phyloP scores from a whole-genome alignment of 2,113 vertebrate species.

The Sigmodon hispidus region DNA sequence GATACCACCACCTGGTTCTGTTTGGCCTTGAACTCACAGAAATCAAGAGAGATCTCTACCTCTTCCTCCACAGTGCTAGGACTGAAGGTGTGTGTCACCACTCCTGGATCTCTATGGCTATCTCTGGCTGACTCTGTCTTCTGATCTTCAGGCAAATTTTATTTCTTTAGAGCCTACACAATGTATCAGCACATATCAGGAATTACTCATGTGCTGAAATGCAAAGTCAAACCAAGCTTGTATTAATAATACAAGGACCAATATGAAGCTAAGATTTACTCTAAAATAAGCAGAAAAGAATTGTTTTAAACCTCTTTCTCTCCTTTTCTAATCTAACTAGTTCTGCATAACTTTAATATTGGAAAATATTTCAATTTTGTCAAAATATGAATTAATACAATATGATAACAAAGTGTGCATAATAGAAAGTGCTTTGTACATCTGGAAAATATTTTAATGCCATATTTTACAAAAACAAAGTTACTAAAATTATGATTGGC shows the following conservation, averaged over 20 bases:
- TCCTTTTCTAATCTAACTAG: not conserved
- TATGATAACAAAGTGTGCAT: not conserved
- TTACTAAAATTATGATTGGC: not conserved
- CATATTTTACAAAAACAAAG: not conserved
- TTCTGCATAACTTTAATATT: not conserved
- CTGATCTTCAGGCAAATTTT: no score
- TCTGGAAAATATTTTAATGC: not conserved
- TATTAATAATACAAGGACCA: not conserved
- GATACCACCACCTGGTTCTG: no score
- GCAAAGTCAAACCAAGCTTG: not conserved
- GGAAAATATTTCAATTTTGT: not conserved
- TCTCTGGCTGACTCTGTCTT: no score
- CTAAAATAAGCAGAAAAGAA: not conserved
- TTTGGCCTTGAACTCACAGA: no score
- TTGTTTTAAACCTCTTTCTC: not conserved
- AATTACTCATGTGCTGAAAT: not conserved
- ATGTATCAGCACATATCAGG: no score
- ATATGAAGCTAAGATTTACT: not conserved
- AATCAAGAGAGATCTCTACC: no score
- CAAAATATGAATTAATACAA: not conserved
- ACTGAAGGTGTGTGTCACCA: no score
- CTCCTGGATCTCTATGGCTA: no score
- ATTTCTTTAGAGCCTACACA: no score
- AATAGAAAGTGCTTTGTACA: not conserved
- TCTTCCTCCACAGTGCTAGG: no score